Conservation (phyloP, 2,797 vertebrate genomes). For the Perodicticus potto region DNA sequence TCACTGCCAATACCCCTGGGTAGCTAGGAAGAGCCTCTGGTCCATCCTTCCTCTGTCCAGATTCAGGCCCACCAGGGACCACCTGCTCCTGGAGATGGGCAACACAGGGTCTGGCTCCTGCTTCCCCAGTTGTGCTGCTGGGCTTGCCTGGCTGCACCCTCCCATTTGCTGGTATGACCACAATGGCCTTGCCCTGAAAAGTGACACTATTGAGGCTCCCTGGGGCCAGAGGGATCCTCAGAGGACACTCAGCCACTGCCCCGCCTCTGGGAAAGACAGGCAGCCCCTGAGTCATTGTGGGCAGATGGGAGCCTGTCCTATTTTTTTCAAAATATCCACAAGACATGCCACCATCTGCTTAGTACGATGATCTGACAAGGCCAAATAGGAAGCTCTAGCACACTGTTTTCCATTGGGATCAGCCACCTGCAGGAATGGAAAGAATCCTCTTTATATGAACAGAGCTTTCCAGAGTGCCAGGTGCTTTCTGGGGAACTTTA, state of each 20-base stretch:
- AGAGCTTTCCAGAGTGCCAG: not conserved
- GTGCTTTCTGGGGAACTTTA: not conserved
- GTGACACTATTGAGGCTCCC: not conserved
- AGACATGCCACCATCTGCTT: slow-evolving; percentile 76
- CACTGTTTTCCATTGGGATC: not conserved
- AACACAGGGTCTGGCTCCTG: not conserved
- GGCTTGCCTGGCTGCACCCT: not conserved
- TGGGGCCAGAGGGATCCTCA: not conserved
- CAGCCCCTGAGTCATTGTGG: slow-evolving; percentile 13
- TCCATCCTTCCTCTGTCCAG: not conserved
- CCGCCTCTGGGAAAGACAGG: slow-evolving; percentile 72
- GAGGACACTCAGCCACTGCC: slow-evolving; percentile 19
- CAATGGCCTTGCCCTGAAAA: not conserved
- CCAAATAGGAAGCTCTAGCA: not conserved
- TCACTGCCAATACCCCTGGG: not conserved
- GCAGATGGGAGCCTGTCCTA: slow-evolving; percentile 79
- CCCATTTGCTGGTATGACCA: too few relatives aligned
- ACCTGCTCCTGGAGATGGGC: not conserved
- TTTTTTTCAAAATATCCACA: slow-evolving; percentile 63
- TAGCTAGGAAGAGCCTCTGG: not conserved
- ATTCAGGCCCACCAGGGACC: not conserved
- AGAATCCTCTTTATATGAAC: not conserved
- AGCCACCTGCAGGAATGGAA: fast-evolving
- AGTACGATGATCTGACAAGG: slow-evolving; percentile 49
- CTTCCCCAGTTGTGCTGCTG: not conserved